phyloP scores from a whole-genome alignment of 2,797 vertebrate genomes.

The Parambassis ranga region DNA sequence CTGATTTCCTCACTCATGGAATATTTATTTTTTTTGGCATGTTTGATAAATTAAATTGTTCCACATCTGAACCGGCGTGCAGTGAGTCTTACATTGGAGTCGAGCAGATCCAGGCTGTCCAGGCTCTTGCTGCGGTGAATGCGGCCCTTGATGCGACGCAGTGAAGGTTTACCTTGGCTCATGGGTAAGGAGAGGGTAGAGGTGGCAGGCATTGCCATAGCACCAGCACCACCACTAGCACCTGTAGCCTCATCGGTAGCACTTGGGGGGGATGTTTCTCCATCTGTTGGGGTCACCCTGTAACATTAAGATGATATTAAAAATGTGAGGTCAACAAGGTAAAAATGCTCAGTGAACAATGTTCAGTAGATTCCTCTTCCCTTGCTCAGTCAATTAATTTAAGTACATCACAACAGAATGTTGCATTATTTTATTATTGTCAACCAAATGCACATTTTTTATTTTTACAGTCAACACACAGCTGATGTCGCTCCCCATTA shows the following conservation, averaged over 20 bases:
- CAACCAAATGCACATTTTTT: neutral
- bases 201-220: conserved; percentile 71
- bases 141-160: conserved; percentile 94
- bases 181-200: conserved; percentile 77
- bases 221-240: conserved; percentile 70
- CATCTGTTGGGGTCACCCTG: conserved; percentile 94
- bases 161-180: conserved; percentile 93
- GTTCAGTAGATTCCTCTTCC: no score
- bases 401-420: no score
- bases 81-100: conserved; percentile 86
- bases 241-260: conserved; percentile 58
- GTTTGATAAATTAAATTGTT: no score
- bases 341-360: neutral
- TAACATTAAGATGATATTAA: neutral
- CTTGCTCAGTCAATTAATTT: no score
- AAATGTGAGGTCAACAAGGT: neutral
- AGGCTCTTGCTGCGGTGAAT: conserved; percentile 96
- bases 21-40: no score
- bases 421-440: no score
- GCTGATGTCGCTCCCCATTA: neutral
- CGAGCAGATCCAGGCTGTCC: conserved; percentile 92
- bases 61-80: no score
- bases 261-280: conserved; percentile 70
- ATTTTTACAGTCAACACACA: neutral
- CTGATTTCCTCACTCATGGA: no score